Conservation (phyloP, 2,797 vertebrate species). For the Sus cebifrons region DNA sequence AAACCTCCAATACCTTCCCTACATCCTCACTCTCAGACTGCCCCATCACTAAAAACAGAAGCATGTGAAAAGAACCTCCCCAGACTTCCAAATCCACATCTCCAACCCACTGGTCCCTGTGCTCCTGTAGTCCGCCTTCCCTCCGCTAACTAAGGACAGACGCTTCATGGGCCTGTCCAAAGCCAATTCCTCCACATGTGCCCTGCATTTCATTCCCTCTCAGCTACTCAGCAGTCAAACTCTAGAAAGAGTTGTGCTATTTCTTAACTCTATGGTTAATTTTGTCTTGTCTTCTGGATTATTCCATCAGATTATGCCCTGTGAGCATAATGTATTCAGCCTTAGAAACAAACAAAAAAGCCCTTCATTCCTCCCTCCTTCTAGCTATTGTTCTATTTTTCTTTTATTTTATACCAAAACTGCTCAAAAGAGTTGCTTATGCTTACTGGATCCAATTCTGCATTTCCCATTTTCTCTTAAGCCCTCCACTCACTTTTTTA, state of each 20-base stretch:
- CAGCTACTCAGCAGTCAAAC: neutral
- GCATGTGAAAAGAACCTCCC: neutral
- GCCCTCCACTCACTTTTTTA: neutral
- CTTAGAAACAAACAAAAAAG: neutral
- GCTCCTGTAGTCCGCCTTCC: neutral
- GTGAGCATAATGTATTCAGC: neutral
- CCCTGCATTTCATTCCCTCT: neutral
- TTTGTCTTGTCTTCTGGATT: neutral
- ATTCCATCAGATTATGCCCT: neutral
- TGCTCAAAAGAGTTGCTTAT: neutral
- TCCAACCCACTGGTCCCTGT: neutral
- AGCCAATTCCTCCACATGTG: neutral
- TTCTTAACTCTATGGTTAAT: neutral
- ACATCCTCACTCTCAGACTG: neutral
- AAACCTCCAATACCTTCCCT: neutral
- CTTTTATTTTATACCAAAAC: conserved; percentile 16
- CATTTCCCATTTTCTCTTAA: neutral
- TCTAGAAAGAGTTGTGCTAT: neutral
- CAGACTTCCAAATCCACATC: neutral
- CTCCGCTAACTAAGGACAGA: neutral
- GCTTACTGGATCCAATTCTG: neutral
- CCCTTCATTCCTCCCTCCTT: neutral
- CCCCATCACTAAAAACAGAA: neutral
- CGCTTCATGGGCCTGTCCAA: neutral
- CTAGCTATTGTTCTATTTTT: neutral